These are phyloP conservation scores for Trissolcus brochymenae DNA, from an alignment of 2,888 invertebrate species.

Conservation along the genomic window DNA sequence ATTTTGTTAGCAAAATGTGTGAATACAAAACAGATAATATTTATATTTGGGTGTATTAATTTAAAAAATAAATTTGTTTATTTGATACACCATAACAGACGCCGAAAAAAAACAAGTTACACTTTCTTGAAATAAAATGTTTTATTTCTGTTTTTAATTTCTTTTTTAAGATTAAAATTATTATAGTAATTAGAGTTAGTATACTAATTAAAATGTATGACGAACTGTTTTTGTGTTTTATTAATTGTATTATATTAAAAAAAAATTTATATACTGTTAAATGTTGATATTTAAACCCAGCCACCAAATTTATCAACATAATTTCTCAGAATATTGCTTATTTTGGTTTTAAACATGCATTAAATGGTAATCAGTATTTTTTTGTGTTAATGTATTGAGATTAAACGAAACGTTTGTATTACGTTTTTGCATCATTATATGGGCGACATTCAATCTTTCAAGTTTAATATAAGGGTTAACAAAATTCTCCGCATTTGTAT, in stretches of 20 bases:
- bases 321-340: background rate
- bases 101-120: no score
- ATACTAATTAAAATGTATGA: no score
- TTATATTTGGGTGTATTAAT: no score
- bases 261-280: background rate
- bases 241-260: background rate
- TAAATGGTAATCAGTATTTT: background rate
- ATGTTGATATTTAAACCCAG: background rate
- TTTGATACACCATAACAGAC: no score
- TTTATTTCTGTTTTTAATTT: no score
- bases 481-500: conserved; percentile 23
- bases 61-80: no score
- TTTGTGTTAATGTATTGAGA: background rate
- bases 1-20: no score
- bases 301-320: background rate
- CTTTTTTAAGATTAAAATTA: no score
- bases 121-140: no score
- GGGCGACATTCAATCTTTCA: conserved; percentile 44
- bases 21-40: no score
- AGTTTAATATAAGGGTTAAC: conserved; percentile 43
- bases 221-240: background rate
- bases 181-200: no score
- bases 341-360: background rate
- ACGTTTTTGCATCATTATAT: conserved; percentile 21
- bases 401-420: conserved; percentile 12